Percentiles rank a stretch among this genome's conserved stretches.
Conservation (phyloP, 2,888 invertebrate species). For the Plemyria rubiginata region DNA sequence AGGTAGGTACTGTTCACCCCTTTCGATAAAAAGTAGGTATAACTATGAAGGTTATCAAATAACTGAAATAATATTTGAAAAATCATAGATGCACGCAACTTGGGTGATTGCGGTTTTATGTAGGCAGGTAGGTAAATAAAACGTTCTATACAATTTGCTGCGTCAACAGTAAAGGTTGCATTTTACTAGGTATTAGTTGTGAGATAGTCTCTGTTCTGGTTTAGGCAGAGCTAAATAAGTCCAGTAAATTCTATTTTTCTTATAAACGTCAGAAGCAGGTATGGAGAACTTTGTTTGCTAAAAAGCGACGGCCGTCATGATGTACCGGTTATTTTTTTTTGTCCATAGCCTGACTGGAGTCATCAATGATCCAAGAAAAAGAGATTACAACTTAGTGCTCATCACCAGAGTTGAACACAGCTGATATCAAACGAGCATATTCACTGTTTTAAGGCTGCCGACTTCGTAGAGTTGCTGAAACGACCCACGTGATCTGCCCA, state of each 20-base stretch:
- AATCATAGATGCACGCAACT: too few species aligned
- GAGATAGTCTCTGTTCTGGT: not conserved
- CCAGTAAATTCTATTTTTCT: conserved; percentile 14
- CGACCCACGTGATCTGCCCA: conserved; percentile 28
- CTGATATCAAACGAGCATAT: too few species aligned
- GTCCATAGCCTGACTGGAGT: too few species aligned
- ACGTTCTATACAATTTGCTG: too few species aligned
- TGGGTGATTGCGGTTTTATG: too few species aligned
- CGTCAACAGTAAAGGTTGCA: not conserved
- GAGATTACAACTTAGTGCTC: too few species aligned
- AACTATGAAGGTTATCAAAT: too few species aligned
- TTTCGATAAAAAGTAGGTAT: not conserved
- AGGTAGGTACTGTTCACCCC: not conserved
- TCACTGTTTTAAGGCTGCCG: not conserved
- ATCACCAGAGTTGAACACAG: too few species aligned
- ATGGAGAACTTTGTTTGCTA: not conserved
- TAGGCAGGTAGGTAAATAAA: too few species aligned
- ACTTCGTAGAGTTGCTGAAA: not conserved
- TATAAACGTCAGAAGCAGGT: conserved; percentile 27
- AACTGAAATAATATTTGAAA: too few species aligned
- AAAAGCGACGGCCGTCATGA: not conserved
- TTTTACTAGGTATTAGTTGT: not conserved
- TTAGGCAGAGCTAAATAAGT: not conserved
- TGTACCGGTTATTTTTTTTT: not conserved
- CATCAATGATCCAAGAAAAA: too few species aligned